A percentile compares a stretch with the other conserved stretches of the same genome.
Conservation (phyloP, 2,888 invertebrate genomes). For the Hydropsyche betteni region DNA sequence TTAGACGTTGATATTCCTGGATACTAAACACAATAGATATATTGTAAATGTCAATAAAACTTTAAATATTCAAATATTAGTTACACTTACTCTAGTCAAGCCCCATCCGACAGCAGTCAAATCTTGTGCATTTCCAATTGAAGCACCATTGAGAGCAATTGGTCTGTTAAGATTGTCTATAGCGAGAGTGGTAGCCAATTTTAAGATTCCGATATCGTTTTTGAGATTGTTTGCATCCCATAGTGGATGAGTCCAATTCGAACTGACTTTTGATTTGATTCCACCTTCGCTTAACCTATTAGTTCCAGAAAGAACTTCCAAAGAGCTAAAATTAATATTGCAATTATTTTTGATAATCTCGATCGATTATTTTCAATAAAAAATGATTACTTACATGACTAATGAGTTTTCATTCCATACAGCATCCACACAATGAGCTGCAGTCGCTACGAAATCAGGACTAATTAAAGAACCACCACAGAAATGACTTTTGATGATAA, state of each 20-base stretch:
- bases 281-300: slow-evolving; percentile 37
- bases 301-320: slow-evolving; percentile 44
- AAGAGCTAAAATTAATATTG: slow-evolving; percentile 22
- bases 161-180: slow-evolving; percentile 7
- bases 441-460: slow-evolving; percentile 36
- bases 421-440: slow-evolving; percentile 46
- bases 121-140: slow-evolving; percentile 27
- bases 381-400: slow-evolving; percentile 21
- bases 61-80: neutral
- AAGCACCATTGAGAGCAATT: slow-evolving; percentile 30
- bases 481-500: slow-evolving; percentile 43
- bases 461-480: slow-evolving; percentile 44
- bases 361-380: too few species aligned
- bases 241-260: slow-evolving; percentile 37
- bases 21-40: slow-evolving; percentile 33
- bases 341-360: neutral
- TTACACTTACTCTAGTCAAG: slow-evolving; percentile 34
- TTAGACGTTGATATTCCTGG: slow-evolving; percentile 35
- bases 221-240: slow-evolving; percentile 40
- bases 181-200: slow-evolving; percentile 17
- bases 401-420: slow-evolving; percentile 39
- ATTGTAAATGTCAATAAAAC: neutral
- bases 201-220: slow-evolving; percentile 42
- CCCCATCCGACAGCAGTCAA: slow-evolving; percentile 47
- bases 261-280: slow-evolving; percentile 37